phyloP scores from a whole-genome alignment of 2,888 invertebrate genomes.

The Corythucha ciliata region DNA sequence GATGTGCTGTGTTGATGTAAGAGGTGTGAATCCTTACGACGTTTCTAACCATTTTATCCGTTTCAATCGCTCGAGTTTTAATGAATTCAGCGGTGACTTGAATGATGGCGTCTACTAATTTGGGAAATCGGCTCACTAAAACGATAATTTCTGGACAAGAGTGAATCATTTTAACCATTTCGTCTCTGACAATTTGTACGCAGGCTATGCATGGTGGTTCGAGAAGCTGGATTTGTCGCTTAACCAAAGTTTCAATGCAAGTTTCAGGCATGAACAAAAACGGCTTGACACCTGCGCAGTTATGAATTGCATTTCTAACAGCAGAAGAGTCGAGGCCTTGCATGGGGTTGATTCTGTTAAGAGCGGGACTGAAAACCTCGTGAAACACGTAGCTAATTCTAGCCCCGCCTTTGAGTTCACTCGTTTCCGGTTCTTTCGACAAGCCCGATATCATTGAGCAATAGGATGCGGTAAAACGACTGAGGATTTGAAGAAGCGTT shows the following conservation, averaged over 20 bases:
- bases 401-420: slow-evolving; percentile 48
- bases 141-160: slow-evolving; percentile 51
- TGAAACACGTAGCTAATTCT: slow-evolving; percentile 58
- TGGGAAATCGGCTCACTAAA: slow-evolving; percentile 54
- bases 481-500: slow-evolving; percentile 52
- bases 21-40: slow-evolving; percentile 52
- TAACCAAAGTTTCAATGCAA: slow-evolving; percentile 55
- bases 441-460: slow-evolving; percentile 55
- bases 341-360: slow-evolving; percentile 51
- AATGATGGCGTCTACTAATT: slow-evolving; percentile 52
- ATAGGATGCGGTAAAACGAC: slow-evolving; percentile 55
- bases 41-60: slow-evolving; percentile 54
- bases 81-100: slow-evolving; percentile 53
- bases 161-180: slow-evolving; percentile 54
- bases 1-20: slow-evolving; percentile 58
- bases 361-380: slow-evolving; percentile 51
- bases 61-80: slow-evolving; percentile 48
- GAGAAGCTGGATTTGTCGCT: slow-evolving; percentile 53
- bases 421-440: slow-evolving; percentile 50
- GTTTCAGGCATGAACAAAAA: slow-evolving; percentile 45
- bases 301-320: slow-evolving; percentile 55
- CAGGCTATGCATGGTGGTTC: slow-evolving; percentile 54
- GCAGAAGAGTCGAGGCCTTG: slow-evolving; percentile 49
- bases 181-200: slow-evolving; percentile 54
- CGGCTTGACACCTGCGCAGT: slow-evolving; percentile 49